Conservation (phyloP, 2,888 invertebrate genomes). For the Idaea dimidiata region DNA sequence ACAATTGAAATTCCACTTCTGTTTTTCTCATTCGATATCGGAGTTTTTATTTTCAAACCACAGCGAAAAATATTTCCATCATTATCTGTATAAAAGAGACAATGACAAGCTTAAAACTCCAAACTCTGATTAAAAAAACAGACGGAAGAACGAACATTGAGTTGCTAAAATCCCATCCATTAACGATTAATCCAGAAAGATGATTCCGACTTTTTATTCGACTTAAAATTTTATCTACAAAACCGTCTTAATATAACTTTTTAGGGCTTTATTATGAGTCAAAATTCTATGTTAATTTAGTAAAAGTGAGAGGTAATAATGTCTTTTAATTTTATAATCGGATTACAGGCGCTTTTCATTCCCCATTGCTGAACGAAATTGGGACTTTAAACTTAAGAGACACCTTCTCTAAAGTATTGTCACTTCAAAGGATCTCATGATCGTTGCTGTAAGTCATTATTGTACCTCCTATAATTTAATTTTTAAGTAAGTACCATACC, state of each 20-base stretch:
- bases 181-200: conserved; percentile 47
- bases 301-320: conserved; percentile 9
- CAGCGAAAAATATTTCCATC: background rate
- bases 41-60: background rate
- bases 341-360: background rate
- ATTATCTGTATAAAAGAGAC: conserved; percentile 20
- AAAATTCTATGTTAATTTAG: conserved; percentile 17
- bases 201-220: conserved; percentile 38
- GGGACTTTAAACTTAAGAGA: background rate
- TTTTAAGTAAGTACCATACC: too few species aligned
- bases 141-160: conserved; percentile 22
- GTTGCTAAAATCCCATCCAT: conserved; percentile 38
- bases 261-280: conserved; percentile 24
- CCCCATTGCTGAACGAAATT: background rate
- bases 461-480: background rate
- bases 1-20: background rate
- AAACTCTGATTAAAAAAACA: conserved; percentile 28
- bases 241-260: conserved; percentile 32
- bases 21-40: background rate
- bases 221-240: conserved; percentile 34
- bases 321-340: background rate
- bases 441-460: background rate
- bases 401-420: background rate
- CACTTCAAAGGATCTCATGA: background rate
- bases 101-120: conserved; percentile 15